Evolutionary conservation across 2,888 invertebrate genomes (phyloP).

Genomic region (Aphodius granarius): DNA sequence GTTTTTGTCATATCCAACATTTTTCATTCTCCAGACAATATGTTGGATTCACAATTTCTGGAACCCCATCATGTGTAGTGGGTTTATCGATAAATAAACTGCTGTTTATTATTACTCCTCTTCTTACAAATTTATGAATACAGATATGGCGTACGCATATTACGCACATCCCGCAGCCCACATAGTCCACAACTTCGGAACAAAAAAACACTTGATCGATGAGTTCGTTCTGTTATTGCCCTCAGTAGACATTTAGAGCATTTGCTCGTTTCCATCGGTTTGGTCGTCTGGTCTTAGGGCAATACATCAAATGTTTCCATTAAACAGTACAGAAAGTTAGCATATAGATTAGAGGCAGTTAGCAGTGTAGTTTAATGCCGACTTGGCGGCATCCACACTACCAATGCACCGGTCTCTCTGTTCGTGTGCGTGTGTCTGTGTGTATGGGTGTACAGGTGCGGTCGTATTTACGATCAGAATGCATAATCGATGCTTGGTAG

Average conservation of each 20-base stretch:
- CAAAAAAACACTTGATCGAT: background rate
- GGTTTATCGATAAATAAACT: no score
- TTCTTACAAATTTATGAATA: background rate
- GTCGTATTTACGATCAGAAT: slow-evolving; percentile 6
- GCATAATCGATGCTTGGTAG: slow-evolving; percentile 7
- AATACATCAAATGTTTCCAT: background rate
- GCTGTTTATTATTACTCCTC: background rate
- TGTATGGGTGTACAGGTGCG: background rate
- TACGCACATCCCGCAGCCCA: background rate
- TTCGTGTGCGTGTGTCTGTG: background rate
- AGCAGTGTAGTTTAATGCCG: background rate
- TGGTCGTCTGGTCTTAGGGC: background rate
- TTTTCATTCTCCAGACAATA: no score
- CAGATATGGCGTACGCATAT: background rate
- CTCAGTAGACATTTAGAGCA: background rate
- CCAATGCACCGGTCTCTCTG: background rate
- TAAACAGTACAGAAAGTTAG: background rate
- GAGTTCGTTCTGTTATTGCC: background rate
- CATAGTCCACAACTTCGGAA: background rate
- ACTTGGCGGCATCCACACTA: background rate
- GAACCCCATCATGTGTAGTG: no score
- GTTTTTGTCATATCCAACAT: no score
- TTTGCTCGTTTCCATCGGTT: background rate
- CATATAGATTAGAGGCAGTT: background rate
- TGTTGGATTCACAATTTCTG: no score